Evolutionary conservation across 2,888 invertebrate species (phyloP).

Genomic region (Caenorhabditis drosophilae): DNA sequence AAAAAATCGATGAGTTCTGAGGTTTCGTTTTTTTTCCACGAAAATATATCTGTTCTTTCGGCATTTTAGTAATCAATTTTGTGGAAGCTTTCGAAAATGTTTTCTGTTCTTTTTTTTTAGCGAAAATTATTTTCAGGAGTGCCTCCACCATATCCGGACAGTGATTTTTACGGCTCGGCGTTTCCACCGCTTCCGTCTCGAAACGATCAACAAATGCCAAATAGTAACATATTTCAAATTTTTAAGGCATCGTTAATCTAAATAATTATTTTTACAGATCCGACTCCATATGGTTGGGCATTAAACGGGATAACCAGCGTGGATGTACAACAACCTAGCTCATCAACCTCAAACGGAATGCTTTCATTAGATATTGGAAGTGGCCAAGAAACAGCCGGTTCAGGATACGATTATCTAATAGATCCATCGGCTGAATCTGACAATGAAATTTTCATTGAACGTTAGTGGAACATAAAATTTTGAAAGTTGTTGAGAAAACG

Average conservation of each 20-base stretch:
- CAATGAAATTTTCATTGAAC: too few species aligned
- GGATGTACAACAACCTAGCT: too few species aligned
- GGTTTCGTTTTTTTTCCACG: too few species aligned
- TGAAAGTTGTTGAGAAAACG: too few species aligned
- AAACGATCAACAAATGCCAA: neutral
- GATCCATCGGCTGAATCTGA: too few species aligned
- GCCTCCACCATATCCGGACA: slow-evolving; percentile 23
- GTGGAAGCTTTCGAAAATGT: too few species aligned
- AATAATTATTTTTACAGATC: slow-evolving; percentile 11
- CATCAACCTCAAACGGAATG: slow-evolving; percentile 1
- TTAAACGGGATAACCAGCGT: slow-evolving; percentile 9
- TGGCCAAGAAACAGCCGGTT: slow-evolving; percentile 21
- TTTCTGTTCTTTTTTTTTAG: too few species aligned
- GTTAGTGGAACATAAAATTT: too few species aligned
- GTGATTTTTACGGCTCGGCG: slow-evolving; percentile 14
- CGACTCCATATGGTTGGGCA: slow-evolving; percentile 30
- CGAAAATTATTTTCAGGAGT: neutral
- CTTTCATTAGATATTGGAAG: slow-evolving; percentile 16
- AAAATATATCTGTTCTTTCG: too few species aligned
- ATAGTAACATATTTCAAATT: neutral
- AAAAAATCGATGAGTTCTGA: too few species aligned
- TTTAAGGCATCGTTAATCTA: neutral
- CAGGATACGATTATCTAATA: slow-evolving; percentile 21
- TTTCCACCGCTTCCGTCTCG: slow-evolving; percentile 11
- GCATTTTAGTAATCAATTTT: too few species aligned